phyloP scores from a whole-genome alignment of 2,113 vertebrate genomes.

The Phocoena sinus region DNA sequence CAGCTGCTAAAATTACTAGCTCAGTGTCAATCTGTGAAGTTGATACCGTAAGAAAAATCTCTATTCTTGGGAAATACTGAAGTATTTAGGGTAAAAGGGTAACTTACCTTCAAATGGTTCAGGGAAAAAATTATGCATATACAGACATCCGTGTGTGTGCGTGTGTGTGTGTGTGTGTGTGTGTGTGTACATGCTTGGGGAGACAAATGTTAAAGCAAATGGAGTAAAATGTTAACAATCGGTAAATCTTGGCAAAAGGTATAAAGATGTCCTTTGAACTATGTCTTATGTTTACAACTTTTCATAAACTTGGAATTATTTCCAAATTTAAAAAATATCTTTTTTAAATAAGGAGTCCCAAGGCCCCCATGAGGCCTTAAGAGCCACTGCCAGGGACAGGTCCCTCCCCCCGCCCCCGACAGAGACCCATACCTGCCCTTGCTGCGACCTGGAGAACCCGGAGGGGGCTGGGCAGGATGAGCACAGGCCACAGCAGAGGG shows the following conservation, averaged over 20 bases:
- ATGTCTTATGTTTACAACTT: neutral
- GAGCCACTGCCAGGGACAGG: neutral
- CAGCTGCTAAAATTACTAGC: neutral
- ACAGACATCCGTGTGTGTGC: rapidly evolving
- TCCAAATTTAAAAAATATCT: neutral
- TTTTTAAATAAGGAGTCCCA: neutral
- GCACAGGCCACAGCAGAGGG: neutral
- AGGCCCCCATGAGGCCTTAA: neutral
- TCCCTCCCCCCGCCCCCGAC: too few relatives aligned
- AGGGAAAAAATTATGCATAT: neutral
- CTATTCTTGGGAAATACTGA: neutral
- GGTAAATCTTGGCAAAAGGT: neutral
- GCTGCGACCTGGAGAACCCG: neutral
- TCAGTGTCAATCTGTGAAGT: neutral
- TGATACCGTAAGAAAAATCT: neutral
- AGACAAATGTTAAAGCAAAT: neutral
- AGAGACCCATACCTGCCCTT: neutral
- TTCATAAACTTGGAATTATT: neutral
- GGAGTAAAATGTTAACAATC: neutral
- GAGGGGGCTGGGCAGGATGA: neutral
- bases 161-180: neutral
- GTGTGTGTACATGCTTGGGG: neutral
- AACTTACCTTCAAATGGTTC: neutral
- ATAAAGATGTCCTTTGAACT: neutral
- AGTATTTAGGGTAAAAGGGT: neutral